phyloP scores from a whole-genome alignment of 2,797 vertebrate species.

The Hydrophis major region DNA sequence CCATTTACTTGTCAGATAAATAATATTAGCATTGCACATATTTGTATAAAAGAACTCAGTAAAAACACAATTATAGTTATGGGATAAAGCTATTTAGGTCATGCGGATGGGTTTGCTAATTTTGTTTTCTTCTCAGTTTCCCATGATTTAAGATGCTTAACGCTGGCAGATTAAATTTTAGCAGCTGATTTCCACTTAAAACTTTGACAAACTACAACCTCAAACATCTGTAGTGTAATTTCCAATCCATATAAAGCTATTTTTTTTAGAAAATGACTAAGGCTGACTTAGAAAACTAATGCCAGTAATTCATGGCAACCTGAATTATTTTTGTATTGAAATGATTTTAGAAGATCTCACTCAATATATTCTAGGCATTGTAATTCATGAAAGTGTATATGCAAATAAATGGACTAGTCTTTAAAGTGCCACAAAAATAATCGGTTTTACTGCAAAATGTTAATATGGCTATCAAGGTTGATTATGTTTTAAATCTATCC shows the following conservation, averaged over 20 bases:
- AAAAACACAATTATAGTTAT: slow-evolving; percentile 38
- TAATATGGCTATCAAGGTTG: neutral
- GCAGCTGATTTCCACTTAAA: slow-evolving; percentile 77
- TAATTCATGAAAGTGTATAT: neutral
- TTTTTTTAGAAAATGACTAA: slow-evolving; percentile 62
- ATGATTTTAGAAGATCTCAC: neutral
- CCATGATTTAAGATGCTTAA: slow-evolving; percentile 59
- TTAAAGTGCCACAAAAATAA: neutral
- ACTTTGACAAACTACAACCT: slow-evolving; percentile 72
- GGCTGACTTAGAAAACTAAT: slow-evolving; percentile 15
- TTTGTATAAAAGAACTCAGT: neutral
- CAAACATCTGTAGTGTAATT: slow-evolving; percentile 75
- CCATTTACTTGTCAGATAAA: neutral
- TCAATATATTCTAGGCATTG: neutral
- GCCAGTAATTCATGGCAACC: slow-evolving; percentile 50
- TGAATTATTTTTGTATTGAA: slow-evolving; percentile 40
- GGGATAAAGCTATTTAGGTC: neutral
- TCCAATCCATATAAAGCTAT: slow-evolving; percentile 63
- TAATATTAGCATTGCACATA: neutral
- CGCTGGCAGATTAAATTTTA: slow-evolving; percentile 44
- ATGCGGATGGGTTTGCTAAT: slow-evolving; percentile 15
- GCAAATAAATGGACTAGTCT: neutral
- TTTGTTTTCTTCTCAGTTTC: slow-evolving; percentile 47
- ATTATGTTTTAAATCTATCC: slow-evolving; percentile 21
- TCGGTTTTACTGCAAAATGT: neutral